Percentiles rank a stretch among this genome's conserved stretches.
Evolutionary conservation across 2,113 vertebrate species (phyloP).

Genomic region (Xenopus tropicalis): DNA sequence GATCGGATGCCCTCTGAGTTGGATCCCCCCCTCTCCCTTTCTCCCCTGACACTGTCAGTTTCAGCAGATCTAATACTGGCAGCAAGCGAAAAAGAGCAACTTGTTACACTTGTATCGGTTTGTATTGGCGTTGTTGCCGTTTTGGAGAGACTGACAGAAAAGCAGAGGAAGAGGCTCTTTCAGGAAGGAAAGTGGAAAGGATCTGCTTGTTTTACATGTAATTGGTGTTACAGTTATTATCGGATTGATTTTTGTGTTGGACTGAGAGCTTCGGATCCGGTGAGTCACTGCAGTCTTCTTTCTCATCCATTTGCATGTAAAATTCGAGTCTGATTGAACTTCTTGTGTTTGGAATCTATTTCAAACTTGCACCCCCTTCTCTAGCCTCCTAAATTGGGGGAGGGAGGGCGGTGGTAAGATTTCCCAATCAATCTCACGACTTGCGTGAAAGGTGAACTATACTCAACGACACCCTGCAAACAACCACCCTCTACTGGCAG

Average conservation of each 20-base stretch:
- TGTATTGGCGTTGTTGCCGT: neutral
- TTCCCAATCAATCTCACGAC: too few relatives aligned
- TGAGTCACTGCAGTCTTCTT: conserved; percentile 32
- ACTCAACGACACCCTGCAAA: too few relatives aligned
- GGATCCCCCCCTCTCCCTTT: neutral
- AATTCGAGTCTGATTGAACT: conserved; percentile 9
- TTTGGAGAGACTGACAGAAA: neutral
- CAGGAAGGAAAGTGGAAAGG: conserved; percentile 8
- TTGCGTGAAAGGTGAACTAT: too few relatives aligned
- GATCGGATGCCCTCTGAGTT: neutral
- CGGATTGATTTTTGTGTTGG: conserved; percentile 24
- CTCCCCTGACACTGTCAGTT: conserved; percentile 14
- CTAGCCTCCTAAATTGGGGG: too few relatives aligned
- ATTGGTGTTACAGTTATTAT: conserved; percentile 9
- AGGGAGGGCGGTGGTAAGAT: too few relatives aligned
- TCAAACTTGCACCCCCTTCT: too few relatives aligned
- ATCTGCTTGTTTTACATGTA: conserved; percentile 17
- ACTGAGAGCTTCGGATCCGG: conserved; percentile 31
- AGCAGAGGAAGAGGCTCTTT: neutral
- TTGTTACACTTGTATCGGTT: conserved; percentile 20
- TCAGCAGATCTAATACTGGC: neutral
- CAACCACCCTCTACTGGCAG: too few relatives aligned
- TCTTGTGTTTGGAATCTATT: neutral
- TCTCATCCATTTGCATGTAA: conserved; percentile 28
- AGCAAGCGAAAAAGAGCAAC: conserved; percentile 11